Evolutionary conservation across 2,113 vertebrate species (phyloP).

Genomic region (Dissostichus mawsoni): DNA sequence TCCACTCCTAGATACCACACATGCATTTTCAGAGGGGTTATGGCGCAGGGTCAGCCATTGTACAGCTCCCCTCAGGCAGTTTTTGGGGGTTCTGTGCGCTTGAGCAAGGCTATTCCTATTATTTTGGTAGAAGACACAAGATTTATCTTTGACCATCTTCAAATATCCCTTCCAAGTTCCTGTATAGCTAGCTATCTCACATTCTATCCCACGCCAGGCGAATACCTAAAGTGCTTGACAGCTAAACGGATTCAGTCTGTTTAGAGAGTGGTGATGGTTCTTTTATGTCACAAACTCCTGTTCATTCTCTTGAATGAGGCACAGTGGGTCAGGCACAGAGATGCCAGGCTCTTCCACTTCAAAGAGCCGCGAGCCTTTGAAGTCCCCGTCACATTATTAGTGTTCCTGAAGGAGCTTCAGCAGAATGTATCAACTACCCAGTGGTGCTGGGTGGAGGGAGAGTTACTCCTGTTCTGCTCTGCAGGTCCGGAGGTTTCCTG

Average conservation of each 20-base stretch:
- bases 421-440: slow-evolving; percentile 63
- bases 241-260: slow-evolving; percentile 65
- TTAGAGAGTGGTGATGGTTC: slow-evolving; percentile 67
- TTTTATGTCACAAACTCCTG: slow-evolving; percentile 69
- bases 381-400: slow-evolving; percentile 78
- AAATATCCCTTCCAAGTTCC: slow-evolving; percentile 22
- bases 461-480: slow-evolving; percentile 58
- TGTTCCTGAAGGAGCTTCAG: slow-evolving; percentile 72
- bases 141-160: slow-evolving; percentile 29
- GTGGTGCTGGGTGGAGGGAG: slow-evolving; percentile 38
- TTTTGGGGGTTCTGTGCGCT: too few species aligned
- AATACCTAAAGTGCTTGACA: slow-evolving; percentile 50
- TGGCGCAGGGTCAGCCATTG: too few species aligned
- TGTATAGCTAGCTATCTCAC: slow-evolving; percentile 56
- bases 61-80: too few species aligned
- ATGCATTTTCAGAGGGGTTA: too few species aligned
- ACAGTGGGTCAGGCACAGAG: slow-evolving; percentile 69
- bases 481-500: slow-evolving; percentile 55
- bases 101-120: not conserved
- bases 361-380: slow-evolving; percentile 79
- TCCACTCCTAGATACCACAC: too few species aligned
- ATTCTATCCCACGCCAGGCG: slow-evolving; percentile 39
- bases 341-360: slow-evolving; percentile 74
- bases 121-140: not conserved
- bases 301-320: slow-evolving; percentile 66